Conservation (phyloP, 2,797 vertebrate species). For the Xenentodon cancila region DNA sequence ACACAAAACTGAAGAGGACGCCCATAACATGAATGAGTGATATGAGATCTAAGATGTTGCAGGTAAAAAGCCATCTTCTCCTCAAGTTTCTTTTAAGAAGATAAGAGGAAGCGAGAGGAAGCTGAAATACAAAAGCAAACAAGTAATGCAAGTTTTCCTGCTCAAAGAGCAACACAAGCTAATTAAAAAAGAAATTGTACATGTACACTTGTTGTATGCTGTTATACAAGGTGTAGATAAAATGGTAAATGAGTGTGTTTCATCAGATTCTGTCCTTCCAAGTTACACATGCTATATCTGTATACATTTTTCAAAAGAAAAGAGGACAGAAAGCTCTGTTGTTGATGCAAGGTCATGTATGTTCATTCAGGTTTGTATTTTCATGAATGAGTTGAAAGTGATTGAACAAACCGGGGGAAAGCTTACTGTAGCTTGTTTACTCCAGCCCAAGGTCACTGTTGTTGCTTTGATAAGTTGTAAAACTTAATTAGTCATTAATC, state of each 20-base stretch:
- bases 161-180: too few relatives aligned
- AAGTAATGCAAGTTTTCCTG: too few relatives aligned
- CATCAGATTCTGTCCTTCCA: neutral
- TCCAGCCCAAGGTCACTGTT: slow-evolving; percentile 48
- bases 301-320: neutral
- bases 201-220: too few relatives aligned
- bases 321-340: neutral
- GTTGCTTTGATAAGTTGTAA: slow-evolving; percentile 30
- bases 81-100: too few relatives aligned
- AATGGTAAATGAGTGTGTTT: too few relatives aligned
- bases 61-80: too few relatives aligned
- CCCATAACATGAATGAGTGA: neutral
- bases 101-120: too few relatives aligned
- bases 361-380: neutral
- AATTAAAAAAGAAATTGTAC: too few relatives aligned
- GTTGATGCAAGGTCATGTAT: neutral
- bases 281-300: neutral
- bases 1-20: too few relatives aligned
- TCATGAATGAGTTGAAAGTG: neutral
- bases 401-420: slow-evolving; percentile 20
- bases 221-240: too few relatives aligned
- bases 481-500: slow-evolving; percentile 61
- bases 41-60: neutral
- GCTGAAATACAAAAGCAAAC: too few relatives aligned
- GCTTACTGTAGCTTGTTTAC: slow-evolving; percentile 34